A percentile compares a stretch with the other conserved stretches of the same genome.
Evolutionary conservation across 2,113 vertebrate species (phyloP).

Genomic region (Hystrix cristata): DNA sequence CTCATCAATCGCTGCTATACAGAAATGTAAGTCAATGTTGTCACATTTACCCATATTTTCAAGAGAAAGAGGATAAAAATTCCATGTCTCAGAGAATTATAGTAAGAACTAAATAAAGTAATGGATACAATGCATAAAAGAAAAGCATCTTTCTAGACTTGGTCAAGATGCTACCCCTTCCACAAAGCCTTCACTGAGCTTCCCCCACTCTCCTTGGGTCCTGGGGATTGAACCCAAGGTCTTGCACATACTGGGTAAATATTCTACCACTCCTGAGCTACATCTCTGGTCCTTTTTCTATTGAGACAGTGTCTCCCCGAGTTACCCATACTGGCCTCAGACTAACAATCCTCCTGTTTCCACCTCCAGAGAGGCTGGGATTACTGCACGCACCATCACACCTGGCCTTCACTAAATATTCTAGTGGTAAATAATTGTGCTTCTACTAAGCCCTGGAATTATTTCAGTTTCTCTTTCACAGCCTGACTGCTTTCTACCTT

Average conservation of each 20-base stretch:
- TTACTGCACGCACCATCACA: neutral
- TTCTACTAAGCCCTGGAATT: neutral
- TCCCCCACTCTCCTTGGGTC: neutral
- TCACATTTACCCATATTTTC: neutral
- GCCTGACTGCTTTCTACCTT: neutral
- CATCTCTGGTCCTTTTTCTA: neutral
- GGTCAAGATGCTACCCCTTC: neutral
- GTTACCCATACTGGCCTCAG: neutral
- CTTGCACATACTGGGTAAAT: neutral
- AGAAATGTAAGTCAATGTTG: neutral
- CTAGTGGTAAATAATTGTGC: neutral
- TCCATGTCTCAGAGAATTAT: neutral
- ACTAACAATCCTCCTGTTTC: neutral
- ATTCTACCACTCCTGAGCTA: neutral
- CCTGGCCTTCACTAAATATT: neutral
- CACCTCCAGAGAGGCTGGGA: neutral
- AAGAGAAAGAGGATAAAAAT: slow-evolving; percentile 21
- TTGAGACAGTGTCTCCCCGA: neutral
- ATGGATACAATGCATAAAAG: neutral
- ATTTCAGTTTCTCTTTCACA: neutral
- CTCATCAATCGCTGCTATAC: neutral
- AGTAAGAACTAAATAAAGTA: neutral
- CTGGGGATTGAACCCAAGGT: neutral
- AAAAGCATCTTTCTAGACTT: neutral
- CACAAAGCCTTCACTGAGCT: neutral